phyloP scores from a whole-genome alignment of 1,140 invertebrate genomes.

The Cotesia chilonis region DNA sequence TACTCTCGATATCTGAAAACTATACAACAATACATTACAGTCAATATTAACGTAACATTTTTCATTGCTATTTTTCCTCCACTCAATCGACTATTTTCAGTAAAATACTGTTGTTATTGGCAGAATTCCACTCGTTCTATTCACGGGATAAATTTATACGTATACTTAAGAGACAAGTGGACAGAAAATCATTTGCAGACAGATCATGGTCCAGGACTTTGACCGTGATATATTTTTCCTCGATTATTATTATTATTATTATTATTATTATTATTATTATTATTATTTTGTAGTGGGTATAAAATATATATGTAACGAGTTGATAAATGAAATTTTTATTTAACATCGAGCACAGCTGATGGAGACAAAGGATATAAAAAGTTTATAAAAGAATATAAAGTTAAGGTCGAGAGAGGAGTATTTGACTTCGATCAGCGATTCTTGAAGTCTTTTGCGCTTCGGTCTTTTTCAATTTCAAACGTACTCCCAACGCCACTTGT shows the following conservation, averaged over 20 bases:
- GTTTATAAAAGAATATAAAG: background rate
- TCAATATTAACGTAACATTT: background rate
- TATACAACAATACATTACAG: no score
- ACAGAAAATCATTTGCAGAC: conserved; percentile 12
- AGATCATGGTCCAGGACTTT: conserved; percentile 1
- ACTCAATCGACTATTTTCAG: conserved; percentile 7
- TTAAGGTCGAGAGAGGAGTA: conserved; percentile 18
- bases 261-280: background rate
- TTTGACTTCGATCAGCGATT: conserved; percentile 31
- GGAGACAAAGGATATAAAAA: background rate
- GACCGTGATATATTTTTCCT: background rate
- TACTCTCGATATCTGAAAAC: no score
- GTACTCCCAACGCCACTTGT: conserved; percentile 2
- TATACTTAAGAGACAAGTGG: background rate
- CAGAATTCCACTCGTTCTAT: conserved; percentile 1
- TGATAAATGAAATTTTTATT: no score
- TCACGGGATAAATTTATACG: conserved; percentile 3
- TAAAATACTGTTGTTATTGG: conserved; percentile 11
- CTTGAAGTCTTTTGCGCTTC: conserved; percentile 9
- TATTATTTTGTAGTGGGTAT: no score
- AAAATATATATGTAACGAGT: no score
- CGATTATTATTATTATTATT: background rate
- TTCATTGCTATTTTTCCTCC: background rate
- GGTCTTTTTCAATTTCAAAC: background rate
- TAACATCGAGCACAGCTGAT: no score